Evolutionary conservation across 1,140 invertebrate species (phyloP), one percentile per base, ranked within the genome.

Genomic region (Phthorimaea operculella): DNA sequence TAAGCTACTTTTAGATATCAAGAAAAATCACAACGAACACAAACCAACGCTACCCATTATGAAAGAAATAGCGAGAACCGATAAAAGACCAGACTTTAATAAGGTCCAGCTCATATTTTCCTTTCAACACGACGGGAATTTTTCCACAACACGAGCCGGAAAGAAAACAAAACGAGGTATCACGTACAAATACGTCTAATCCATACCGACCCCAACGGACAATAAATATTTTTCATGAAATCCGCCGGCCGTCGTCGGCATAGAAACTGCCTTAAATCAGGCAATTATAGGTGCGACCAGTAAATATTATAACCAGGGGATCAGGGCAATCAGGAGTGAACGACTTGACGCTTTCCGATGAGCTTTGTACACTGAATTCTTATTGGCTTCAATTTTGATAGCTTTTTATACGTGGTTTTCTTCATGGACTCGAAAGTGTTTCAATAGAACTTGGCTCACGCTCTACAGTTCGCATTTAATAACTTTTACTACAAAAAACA

Each of bases 141-240:
- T 34, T 39, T 39, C 36, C 36, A 47, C 44, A 47, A 16, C 44
- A 15, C 11, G n/a, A n/a, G 44, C 15, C 44, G 10, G 44, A 47
- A 17, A 44, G 49, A 55, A 69, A 57, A 66, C 60, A 66, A 64
- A 63, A 54, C 62, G 51, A 57, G 53, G 55, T 59, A 66, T 76
- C 74, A 83, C 77, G 77, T 79, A 76, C 73, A 79, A 71, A 77
- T 74, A 70, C 65, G 65, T 76, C 72, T 81, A 81, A 82, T 80
- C 76, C 76, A 64, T 50, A 63, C 59, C 56, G 59, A 55, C 68
- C 68, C 66, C 57, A 59, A 59, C 33, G 66, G 63, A 63, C 74
- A 60, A 83, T 83, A 83, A 83, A 83, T 83, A 81, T 83, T 76
- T 79, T 76, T 72, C 69, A 72, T 76, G 76, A 75, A 79, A 77